Evolutionary conservation across 2,113 vertebrate genomes (phyloP).

Genomic region (Elgaria multicarinata): DNA sequence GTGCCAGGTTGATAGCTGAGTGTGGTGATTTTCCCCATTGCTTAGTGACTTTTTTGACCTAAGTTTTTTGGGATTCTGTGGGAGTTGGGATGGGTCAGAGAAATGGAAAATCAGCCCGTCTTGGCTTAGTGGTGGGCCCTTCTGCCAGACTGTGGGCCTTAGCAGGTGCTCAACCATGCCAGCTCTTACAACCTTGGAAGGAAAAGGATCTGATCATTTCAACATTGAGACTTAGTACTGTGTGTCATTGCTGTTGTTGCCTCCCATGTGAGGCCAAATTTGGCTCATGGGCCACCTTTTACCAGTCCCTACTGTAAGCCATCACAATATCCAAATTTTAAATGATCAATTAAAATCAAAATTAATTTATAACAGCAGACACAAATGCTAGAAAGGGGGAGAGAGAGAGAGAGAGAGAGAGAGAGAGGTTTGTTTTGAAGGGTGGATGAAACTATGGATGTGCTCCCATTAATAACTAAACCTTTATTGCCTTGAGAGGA

Average conservation of each 20-base stretch:
- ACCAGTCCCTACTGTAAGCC: not conserved
- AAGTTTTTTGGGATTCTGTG: not conserved
- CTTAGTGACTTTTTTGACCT: not conserved
- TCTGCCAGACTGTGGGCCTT: not conserved
- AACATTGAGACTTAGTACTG: not conserved
- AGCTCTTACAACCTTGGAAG: not conserved
- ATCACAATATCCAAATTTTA: not conserved
- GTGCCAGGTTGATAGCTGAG: not conserved
- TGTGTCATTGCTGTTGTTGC: not conserved
- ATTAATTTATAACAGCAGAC: not conserved
- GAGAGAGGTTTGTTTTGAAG: not conserved
- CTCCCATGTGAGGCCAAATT: not conserved
- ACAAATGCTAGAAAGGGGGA: not conserved
- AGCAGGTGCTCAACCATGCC: not conserved
- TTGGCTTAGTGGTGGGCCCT: no score
- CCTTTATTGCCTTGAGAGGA: not conserved
- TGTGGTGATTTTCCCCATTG: not conserved
- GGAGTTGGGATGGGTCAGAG: not conserved
- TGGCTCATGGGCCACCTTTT: not conserved
- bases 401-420: not conserved
- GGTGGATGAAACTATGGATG: conserved; percentile 15
- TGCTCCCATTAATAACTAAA: not conserved
- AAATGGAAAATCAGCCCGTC: no score
- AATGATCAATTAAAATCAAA: not conserved
- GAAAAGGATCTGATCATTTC: not conserved